Conservation (phyloP, 2,113 vertebrate species). For the Lophochroa leadbeateri region DNA sequence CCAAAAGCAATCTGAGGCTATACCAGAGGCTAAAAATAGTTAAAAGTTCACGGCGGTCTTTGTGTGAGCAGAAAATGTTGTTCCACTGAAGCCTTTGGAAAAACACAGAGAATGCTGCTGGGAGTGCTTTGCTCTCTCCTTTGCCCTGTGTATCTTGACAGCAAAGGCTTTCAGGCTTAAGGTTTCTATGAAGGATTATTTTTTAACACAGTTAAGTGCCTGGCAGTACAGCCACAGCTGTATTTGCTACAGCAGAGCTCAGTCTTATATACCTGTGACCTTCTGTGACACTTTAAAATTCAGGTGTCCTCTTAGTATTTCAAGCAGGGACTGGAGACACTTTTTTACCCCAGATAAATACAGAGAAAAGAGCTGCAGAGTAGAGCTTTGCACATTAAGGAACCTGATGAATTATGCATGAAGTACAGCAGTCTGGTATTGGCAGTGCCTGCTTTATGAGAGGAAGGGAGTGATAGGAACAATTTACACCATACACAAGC, state of each 20-base stretch:
- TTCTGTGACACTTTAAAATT: neutral
- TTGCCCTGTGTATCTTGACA: neutral
- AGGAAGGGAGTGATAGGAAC: neutral
- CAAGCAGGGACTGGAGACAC: neutral
- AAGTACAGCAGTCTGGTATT: neutral
- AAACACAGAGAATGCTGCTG: neutral
- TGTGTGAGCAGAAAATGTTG: neutral
- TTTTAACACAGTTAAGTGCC: neutral
- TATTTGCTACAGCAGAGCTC: neutral
- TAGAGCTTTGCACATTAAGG: conserved; percentile 18
- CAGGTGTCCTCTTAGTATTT: neutral
- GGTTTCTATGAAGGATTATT: neutral
- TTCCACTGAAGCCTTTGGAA: neutral
- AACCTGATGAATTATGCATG: conserved; percentile 43
- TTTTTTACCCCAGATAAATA: neutral
- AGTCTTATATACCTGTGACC: neutral
- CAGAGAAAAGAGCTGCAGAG: conserved; percentile 12
- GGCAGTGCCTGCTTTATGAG: neutral
- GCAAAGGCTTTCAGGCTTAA: neutral
- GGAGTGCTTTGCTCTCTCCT: neutral
- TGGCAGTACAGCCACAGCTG: neutral
- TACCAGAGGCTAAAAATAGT: neutral
- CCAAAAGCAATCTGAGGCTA: neutral
- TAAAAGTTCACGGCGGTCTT: neutral
- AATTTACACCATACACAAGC: accelerated